Base-by-base conservation (phyloP, 2,797 vertebrate species). In the Lacerta agilis region DNA sequence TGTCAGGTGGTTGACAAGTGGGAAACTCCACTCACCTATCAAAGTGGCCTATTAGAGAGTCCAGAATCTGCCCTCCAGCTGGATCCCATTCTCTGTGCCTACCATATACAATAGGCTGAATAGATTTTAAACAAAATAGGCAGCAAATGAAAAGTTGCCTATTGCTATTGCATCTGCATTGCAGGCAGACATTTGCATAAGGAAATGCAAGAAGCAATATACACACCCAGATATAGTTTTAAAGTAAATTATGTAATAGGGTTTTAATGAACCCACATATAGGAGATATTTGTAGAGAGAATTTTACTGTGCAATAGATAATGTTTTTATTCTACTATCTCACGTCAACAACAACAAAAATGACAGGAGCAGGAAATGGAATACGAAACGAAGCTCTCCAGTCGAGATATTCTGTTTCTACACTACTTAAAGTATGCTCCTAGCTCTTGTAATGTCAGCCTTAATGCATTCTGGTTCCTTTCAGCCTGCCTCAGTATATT, bases 381-480 rank as follows among this genome's bases (percentile, higher is more conserved):
- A 67, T 23, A 66, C 0, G 2, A 91, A 91, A 81, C 20, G 17
- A 27, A 88, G n/a, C 41, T 87, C 84, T 92, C 13, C 64, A 90
- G 72, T 11, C 67, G 79, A 94, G 36, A 88, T 38, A 89, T 5
- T 79, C 55, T 90, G 23, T 87, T 95, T 64, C 72, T 88, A 90
- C 84, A 84, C 1, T 0, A 67, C 72, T 85, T 89, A 8, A 87
- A 94, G 64, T 78, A 45, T 38, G 88, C 43, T 89, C 29, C 66
- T 55, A 86, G 18, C 15, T 38, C 85, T 93, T 91, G 27, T 55
- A 90, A 83, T 87, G 66, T 85, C 79, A 94, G 89, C 9, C 77
- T 77, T 94, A 92, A 92, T 84, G 83, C 79, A 91, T 93, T 87
- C 61, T 88, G 27, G 25, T 93, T 94, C 81, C 82, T 94, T 90